These are phyloP conservation scores for Coturnix japonica DNA, from an alignment of 2,113 vertebrate genomes.

Conservation along the genomic window DNA sequence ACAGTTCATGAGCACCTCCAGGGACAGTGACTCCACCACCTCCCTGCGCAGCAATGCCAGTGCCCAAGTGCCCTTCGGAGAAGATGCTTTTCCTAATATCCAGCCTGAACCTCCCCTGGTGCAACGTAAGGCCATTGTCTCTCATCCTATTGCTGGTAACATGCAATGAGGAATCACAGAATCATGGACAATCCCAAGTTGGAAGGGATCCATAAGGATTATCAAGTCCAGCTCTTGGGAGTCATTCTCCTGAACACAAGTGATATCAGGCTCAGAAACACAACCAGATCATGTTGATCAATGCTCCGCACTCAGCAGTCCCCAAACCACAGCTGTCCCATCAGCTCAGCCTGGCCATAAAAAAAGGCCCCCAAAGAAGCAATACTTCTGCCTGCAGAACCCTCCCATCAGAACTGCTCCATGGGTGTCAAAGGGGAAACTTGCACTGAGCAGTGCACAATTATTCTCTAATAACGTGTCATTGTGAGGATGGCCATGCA, in stretches of 20 bases:
- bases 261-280: neutral
- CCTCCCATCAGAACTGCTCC: neutral
- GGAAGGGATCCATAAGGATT: no score
- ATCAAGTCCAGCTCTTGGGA: neutral
- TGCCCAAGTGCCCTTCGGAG: no score
- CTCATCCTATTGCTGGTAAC: no score
- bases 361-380: neutral
- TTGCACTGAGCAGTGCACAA: fast-evolving
- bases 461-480: neutral
- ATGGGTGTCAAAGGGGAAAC: fast-evolving
- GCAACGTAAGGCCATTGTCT: no score
- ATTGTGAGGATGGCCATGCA: fast-evolving
- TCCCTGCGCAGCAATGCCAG: no score
- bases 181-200: no score
- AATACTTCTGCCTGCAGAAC: neutral
- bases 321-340: constrained; percentile 28
- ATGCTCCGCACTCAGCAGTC: neutral
- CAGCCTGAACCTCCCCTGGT: no score
- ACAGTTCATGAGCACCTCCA: no score
- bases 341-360: neutral
- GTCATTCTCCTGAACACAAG: fast-evolving
- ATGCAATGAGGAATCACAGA: no score
- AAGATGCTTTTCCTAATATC: no score
- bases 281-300: neutral
- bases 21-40: no score